phyloP scores from a whole-genome alignment of 2,113 vertebrate species.

The Pao palembangensis region DNA sequence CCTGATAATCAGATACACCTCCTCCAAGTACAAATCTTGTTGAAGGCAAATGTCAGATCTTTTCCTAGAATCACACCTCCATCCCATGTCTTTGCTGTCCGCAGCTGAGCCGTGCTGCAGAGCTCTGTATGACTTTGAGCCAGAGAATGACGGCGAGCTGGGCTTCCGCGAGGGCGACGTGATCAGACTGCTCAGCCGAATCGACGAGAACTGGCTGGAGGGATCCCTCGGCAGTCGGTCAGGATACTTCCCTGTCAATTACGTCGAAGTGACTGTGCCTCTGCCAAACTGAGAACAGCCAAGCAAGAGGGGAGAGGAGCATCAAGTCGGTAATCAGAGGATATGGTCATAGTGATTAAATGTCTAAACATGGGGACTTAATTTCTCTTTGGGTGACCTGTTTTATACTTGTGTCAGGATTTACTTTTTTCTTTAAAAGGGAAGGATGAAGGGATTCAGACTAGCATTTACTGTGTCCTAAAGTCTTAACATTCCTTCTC shows the following conservation, averaged over 20 bases:
- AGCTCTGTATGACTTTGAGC: constrained; percentile 93
- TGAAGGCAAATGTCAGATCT: neutral
- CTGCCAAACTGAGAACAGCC: constrained; percentile 75
- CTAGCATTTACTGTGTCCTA: neutral
- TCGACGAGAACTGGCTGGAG: constrained; percentile 98
- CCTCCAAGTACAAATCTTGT: neutral
- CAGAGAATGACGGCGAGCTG: constrained; percentile 91
- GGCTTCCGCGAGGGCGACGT: constrained; percentile 91
- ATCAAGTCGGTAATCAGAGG: constrained; percentile 13
- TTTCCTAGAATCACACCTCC: too few relatives aligned
- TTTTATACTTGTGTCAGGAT: constrained; percentile 5
- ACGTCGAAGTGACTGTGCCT: constrained; percentile 91
- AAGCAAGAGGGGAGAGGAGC: constrained; percentile 4
- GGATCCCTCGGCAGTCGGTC: constrained; percentile 84
- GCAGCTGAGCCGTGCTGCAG: constrained; percentile 89
- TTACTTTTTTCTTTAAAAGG: neutral
- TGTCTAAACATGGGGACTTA: constrained; percentile 16
- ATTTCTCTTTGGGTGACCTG: constrained; percentile 18
- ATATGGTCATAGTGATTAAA: constrained; percentile 12
- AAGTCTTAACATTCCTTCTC: constrained; percentile 25
- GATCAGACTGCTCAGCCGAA: constrained; percentile 90
- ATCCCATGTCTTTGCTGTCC: constrained; percentile 21
- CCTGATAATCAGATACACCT: too few relatives aligned
- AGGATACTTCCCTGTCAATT: constrained; percentile 95
- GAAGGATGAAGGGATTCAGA: too few relatives aligned